phyloP scores from a whole-genome alignment of 2,888 invertebrate genomes.

The Adelognathus sp. region DNA sequence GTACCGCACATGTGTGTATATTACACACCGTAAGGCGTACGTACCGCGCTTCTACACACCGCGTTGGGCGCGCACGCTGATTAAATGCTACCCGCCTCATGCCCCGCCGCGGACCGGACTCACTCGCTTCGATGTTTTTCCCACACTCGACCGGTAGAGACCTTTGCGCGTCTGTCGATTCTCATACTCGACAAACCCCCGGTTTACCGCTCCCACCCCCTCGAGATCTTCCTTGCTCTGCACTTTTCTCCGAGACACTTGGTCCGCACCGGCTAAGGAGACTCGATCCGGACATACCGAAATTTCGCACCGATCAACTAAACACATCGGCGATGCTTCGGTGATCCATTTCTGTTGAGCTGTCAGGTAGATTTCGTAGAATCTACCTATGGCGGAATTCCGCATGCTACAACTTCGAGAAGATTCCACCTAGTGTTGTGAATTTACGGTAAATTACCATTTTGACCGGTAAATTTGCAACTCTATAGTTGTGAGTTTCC shows the following conservation, averaged over 20 bases:
- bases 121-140: constrained; percentile 62
- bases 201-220: constrained; percentile 5
- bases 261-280: constrained; percentile 4
- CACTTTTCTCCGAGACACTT: constrained; percentile 5
- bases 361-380: too few species aligned
- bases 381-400: too few species aligned
- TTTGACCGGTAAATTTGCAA: too few species aligned
- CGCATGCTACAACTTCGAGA: too few species aligned
- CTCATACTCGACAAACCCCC: constrained; percentile 17
- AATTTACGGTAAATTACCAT: too few species aligned
- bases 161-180: constrained; percentile 40
- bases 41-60: constrained; percentile 63
- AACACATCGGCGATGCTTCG: too few species aligned
- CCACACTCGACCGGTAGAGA: constrained; percentile 61
- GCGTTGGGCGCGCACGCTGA: constrained; percentile 73
- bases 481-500: too few species aligned
- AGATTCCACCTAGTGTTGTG: too few species aligned
- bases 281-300: constrained; percentile 39
- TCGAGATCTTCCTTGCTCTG: not conserved
- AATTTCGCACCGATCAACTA: constrained; percentile 36
- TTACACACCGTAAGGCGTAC: constrained; percentile 55
- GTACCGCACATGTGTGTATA: not conserved
- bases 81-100: constrained; percentile 80
- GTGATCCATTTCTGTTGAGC: too few species aligned
- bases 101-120: constrained; percentile 62